Base-by-base conservation (phyloP, 64 coral and sea anemone genomes). In the Dendrophyllia cribrosa region DNA sequence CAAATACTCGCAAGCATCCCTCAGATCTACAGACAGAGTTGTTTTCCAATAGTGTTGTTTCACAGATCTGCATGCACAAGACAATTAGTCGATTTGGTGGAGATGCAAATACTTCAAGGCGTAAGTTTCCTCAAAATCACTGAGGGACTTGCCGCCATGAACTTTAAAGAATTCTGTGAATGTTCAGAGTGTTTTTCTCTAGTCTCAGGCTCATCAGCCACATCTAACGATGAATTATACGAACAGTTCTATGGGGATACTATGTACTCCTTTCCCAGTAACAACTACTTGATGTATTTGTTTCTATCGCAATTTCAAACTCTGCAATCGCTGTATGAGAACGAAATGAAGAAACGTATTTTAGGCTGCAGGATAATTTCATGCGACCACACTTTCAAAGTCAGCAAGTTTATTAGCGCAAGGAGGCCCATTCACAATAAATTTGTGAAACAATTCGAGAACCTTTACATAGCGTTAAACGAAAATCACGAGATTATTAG, bases 381-480 rank as follows among this genome's bases (percentile, higher is more conserved):
- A 4, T 91, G 88, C 86, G 93, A 95, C 15, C 88, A 91, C 75
- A 91, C 88, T 7, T 73, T 95, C 50, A 95, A 87, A 44, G 77
- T 91, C 34, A 90, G 88, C 17, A 95, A 95, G 59, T 89, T 87
- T 64, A 85, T 95, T 46, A 77, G 92, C 11, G 87, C 80, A 55
- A 63, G 25, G 22, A 64, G 86, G 17, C 4, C 43, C 7, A 20
- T 9, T 58, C 87, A 94, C 70, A 21, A 51, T 50, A 77, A 24
- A 64, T 80, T 74, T 50, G 87, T 94, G 7, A 69, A 80, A 24
- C 86, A 94, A 49, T 94, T 94, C 65, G 11, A 83, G 44, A 94
- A 94, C 76, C 25, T 94, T 44, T 94, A 83, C 75, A 70, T 89
- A 22, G 76, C 48, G 19, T 63, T 94, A 22, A 89, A 94, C 59